A percentile compares a stretch with the other conserved stretches of the same genome.
Evolutionary conservation across 2,797 vertebrate genomes (phyloP).

Genomic region (Siniperca obscura): DNA sequence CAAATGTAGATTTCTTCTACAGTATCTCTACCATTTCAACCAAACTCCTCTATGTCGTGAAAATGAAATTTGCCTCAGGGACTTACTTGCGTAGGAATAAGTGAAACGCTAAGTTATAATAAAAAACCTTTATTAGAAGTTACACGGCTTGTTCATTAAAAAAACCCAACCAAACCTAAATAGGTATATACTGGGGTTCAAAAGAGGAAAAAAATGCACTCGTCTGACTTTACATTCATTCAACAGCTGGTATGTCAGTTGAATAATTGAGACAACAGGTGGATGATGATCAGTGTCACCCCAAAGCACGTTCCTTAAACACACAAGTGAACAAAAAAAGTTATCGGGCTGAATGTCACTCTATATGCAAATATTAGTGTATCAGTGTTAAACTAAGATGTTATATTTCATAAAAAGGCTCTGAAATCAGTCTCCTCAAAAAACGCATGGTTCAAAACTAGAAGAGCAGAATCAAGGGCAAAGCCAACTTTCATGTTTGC

Average conservation of each 20-base stretch:
- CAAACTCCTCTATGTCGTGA: background rate
- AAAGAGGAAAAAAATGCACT: background rate
- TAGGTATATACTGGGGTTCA: too few relatives aligned
- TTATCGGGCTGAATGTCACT: background rate
- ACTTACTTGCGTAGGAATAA: background rate
- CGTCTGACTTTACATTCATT: background rate
- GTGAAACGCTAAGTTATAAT: background rate
- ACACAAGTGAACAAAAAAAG: background rate
- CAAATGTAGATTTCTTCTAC: background rate
- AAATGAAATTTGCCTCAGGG: too few relatives aligned
- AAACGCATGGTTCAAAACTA: too few relatives aligned
- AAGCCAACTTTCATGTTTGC: too few relatives aligned
- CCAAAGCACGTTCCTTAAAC: background rate
- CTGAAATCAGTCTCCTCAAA: background rate
- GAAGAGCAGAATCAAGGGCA: too few relatives aligned
- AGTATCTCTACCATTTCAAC: background rate
- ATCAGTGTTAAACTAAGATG: background rate
- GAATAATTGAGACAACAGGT: slow-evolving; percentile 20
- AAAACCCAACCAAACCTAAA: background rate
- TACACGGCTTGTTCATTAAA: background rate
- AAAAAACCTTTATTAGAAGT: background rate
- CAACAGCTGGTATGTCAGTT: background rate
- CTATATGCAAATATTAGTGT: too few relatives aligned
- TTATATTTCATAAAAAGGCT: background rate
- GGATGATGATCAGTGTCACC: background rate